These are phyloP conservation scores for Digitonthophagus gazella DNA, from an alignment of 2,888 invertebrate species.

Conservation along the genomic window DNA sequence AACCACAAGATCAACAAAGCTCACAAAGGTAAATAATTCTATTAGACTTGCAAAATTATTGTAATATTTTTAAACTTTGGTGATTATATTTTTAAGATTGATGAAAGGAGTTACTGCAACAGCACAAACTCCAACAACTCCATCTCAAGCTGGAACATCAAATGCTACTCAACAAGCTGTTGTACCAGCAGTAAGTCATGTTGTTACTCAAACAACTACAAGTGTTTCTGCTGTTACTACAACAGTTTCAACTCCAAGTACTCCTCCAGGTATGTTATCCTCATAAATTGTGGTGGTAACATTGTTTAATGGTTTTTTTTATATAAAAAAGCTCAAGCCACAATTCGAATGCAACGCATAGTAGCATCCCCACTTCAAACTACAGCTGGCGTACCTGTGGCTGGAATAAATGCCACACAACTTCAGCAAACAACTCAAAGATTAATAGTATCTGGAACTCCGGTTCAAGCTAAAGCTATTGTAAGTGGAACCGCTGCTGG, in stretches of 20 bases:
- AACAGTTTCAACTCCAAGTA: slow-evolving; percentile 45
- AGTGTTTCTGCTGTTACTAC: slow-evolving; percentile 48
- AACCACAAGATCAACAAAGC: slow-evolving; percentile 48
- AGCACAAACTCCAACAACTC: slow-evolving; percentile 11
- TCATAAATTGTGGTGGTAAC: slow-evolving; percentile 9
- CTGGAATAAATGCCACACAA: slow-evolving; percentile 47
- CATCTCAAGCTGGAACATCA: slow-evolving; percentile 36
- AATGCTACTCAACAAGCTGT: slow-evolving; percentile 49
- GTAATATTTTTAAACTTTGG: not conserved
- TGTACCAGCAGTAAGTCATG: slow-evolving; percentile 31
- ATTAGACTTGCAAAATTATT: not conserved
- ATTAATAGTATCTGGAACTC: slow-evolving; percentile 46
- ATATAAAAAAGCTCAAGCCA: slow-evolving; percentile 32
- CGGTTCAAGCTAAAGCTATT: slow-evolving; percentile 44
- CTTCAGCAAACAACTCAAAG: slow-evolving; percentile 53
- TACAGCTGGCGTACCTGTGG: slow-evolving; percentile 47
- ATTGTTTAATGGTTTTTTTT: not conserved
- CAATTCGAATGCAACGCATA: slow-evolving; percentile 45
- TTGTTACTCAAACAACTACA: slow-evolving; percentile 40
- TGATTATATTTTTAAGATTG: slow-evolving; percentile 23
- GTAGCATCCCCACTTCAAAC: slow-evolving; percentile 48
- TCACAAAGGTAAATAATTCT: slow-evolving; percentile 30
- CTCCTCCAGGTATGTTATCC: slow-evolving; percentile 41
- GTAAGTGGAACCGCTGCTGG: slow-evolving; percentile 46
- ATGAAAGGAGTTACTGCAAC: slow-evolving; percentile 20